These are phyloP conservation scores for Sylvietta virens DNA, from an alignment of 2,113 vertebrate genomes.

Conservation along the genomic window DNA sequence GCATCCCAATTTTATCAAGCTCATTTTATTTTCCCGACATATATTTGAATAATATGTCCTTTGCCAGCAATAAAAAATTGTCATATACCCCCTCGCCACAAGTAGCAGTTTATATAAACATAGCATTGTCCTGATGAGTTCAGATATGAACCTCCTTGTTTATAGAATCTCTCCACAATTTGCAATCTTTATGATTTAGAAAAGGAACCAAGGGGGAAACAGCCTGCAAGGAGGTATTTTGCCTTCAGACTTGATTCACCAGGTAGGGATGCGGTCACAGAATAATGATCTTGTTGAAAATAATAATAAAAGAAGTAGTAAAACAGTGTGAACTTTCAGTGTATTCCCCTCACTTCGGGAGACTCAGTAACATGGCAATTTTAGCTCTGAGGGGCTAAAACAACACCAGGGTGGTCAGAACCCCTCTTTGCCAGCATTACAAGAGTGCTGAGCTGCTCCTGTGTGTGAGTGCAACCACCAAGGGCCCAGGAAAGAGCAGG, in stretches of 20 bases:
- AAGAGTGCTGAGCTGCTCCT: background rate
- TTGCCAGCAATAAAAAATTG: slow-evolving; percentile 10
- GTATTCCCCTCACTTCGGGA: background rate
- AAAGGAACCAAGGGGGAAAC: background rate
- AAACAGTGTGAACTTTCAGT: background rate
- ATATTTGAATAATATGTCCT: slow-evolving; percentile 40
- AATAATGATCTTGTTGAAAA: background rate
- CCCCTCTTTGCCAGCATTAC: background rate
- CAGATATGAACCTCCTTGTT: background rate
- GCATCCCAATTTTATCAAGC: background rate
- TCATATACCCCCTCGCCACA: background rate
- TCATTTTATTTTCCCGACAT: slow-evolving; percentile 23
- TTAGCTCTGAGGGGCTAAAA: background rate
- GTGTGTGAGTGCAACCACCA: accelerated
- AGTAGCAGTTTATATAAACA: slow-evolving; percentile 5
- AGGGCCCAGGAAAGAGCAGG: background rate
- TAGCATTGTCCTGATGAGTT: slow-evolving; percentile 28
- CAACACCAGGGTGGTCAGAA: background rate
- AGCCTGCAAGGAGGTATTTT: background rate
- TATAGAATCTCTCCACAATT: background rate
- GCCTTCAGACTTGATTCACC: background rate
- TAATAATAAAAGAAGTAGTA: background rate
- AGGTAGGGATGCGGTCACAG: background rate
- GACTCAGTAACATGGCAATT: accelerated
- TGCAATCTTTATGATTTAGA: background rate